Evolutionary conservation across 2,888 invertebrate species (phyloP), one percentile per base, ranked within the genome.

Genomic region (Ectropis crepuscularia): DNA sequence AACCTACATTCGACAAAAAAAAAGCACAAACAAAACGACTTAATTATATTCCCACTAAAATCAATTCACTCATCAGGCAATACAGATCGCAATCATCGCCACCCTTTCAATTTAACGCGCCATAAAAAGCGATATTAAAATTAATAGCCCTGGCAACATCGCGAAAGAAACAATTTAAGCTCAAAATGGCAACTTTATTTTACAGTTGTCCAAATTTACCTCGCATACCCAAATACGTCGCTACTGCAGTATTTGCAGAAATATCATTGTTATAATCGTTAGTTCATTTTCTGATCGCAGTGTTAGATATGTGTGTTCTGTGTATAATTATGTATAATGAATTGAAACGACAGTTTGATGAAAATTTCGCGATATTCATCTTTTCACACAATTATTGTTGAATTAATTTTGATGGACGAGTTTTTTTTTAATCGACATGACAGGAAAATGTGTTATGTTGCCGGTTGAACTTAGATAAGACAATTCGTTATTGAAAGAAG

Each of bases 331-430:
- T 28, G 16, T 28, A 28, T 28, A 28, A 28, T 28, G 16, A 69
- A 59, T 66, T 58, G 54, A 65, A 68, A 68, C 67, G 61, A 58
- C 66, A 67, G 68, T 70, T 68, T 68, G 59, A 68, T 67, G 61
- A 42, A 69, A 64, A 55, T 57, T 55, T 6, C 6, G n/a, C 9
- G 69, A 71, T 71, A 66, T 16, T 1, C 41, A 60, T 68, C 69
- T 53, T 53, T 64, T 73, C 73, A 61, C 73, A 73, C 70, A 43
- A 70, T 69, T 68, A 65, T 45, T 53, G 41, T 12, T 53, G 63
- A 67, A 70, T 73, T 67, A 68, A 68, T 68, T 63, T 50, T 58
- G 68, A 55, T 62, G 46, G 54, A 64, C 58, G 42, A 61, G 61
- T 67, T 36, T 36, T 42, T 57, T 45, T 64, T 59, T 47, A 63